Evolutionary conservation across 2,888 invertebrate species (phyloP), one percentile per base, ranked within the genome.

Genomic region (Noctuana brunneofusca): DNA sequence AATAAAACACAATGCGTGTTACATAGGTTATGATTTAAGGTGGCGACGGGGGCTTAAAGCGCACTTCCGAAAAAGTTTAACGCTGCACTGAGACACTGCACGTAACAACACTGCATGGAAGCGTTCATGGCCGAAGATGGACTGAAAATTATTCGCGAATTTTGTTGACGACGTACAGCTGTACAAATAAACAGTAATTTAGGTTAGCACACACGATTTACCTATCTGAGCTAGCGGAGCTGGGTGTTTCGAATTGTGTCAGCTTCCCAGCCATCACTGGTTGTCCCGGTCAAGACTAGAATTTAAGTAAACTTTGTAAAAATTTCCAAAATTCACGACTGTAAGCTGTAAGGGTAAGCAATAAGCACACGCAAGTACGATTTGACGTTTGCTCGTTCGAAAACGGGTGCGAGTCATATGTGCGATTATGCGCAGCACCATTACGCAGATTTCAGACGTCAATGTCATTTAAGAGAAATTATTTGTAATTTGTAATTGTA

Each of bases 151-250:
- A 76, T 75, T 68, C 70, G 72, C 72, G 78, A 70, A 78, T 78
- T 76, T 81, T 81, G 80, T 81, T 80, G 81, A 83, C 81, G 80
- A 74, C 69, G 78, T 77, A 84, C 89, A 89, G 89, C 89, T 90
- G 90, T 84, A 79, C 78, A 86, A 85, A 88, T 83, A 90, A 87
- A 89, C 87, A 88, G 75, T 76, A 71, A 68, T 71, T 74, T 74
- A 81, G 78, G 79, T 82, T 83, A 84, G 72, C 78, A 80, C 80
- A 81, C 81, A 75, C 75, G 78, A 72, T 83, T 89, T 95, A 97
- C 97, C 97, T 97, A 92, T 97, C 97, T 68, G 97, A 97, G 88
- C 97, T 97, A 69, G 97, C 97, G 65, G 97, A 97, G 83, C 97
- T 97, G 74, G 96, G 96, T 71, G 96, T 96, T 89, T 97, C 97